phyloP scores from a whole-genome alignment of 2,113 vertebrate genomes.

The Phyllostomus discolor region DNA sequence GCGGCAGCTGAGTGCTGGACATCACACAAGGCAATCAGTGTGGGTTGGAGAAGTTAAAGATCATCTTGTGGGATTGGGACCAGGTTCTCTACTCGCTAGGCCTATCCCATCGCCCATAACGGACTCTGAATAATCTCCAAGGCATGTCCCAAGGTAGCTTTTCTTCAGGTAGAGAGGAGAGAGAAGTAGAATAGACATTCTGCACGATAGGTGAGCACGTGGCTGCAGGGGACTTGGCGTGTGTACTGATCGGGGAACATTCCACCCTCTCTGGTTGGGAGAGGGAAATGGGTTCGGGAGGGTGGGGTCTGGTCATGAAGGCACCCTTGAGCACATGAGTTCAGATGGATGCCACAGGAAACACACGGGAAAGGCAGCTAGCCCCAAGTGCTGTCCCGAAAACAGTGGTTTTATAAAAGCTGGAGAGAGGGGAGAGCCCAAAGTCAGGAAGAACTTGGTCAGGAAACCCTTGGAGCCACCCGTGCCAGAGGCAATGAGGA shows the following conservation, averaged over 20 bases:
- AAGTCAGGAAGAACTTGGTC: neutral
- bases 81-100: neutral
- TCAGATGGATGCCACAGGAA: neutral
- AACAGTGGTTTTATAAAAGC: neutral
- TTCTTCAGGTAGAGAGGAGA: neutral
- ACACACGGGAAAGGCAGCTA: neutral
- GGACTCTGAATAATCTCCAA: neutral
- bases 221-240: neutral
- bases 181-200: neutral
- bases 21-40: rapidly evolving
- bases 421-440: neutral
- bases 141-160: neutral
- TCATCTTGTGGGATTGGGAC: neutral
- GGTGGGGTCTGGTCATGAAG: neutral
- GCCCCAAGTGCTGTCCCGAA: neutral
- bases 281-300: neutral
- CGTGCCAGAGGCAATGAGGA: neutral
- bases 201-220: neutral
- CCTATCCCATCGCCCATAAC: neutral
- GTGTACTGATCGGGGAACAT: neutral
- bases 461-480: neutral
- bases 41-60: neutral
- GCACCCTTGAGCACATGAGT: neutral
- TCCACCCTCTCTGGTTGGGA: neutral
- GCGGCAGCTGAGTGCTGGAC: neutral